phyloP scores from a whole-genome alignment of 2,797 vertebrate species.

The Myiotriccus ornatus region DNA sequence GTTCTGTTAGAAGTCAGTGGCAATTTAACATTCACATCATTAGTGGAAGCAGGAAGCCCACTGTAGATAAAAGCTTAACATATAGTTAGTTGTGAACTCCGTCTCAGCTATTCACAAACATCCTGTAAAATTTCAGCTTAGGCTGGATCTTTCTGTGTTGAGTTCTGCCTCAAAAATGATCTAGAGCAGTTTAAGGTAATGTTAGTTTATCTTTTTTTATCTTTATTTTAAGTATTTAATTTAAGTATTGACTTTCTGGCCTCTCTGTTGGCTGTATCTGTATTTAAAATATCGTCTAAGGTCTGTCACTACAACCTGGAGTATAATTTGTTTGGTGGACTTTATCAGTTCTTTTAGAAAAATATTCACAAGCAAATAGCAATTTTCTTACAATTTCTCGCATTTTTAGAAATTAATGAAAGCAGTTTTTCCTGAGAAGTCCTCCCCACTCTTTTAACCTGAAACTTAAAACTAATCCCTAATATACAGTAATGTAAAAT shows the following conservation, averaged over 20 bases:
- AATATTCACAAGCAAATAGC: not conserved
- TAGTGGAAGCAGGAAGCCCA: not conserved
- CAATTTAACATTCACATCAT: constrained; percentile 55
- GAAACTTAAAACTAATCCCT: not conserved
- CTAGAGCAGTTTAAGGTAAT: not conserved
- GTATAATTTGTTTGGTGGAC: not conserved
- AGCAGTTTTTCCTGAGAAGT: not conserved
- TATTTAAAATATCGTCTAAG: not conserved
- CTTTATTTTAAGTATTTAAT: no score
- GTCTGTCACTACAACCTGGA: not conserved
- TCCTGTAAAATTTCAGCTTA: not conserved
- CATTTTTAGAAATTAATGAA: not conserved
- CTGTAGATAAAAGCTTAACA: not conserved
- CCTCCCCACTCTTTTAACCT: not conserved
- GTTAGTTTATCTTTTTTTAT: not conserved
- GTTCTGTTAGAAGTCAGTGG: constrained; percentile 59
- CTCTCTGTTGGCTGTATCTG: not conserved
- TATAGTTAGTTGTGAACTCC: not conserved
- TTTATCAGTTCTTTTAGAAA: not conserved
- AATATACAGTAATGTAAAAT: not conserved
- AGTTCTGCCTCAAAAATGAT: not conserved
- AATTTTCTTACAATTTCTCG: not conserved
- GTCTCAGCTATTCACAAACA: not conserved
- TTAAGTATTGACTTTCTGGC: not conserved
- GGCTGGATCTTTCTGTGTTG: not conserved